Evolutionary conservation across 2,888 invertebrate genomes (phyloP), one percentile per base, ranked within the genome.

Genomic region (Diachrysia chrysitis): DNA sequence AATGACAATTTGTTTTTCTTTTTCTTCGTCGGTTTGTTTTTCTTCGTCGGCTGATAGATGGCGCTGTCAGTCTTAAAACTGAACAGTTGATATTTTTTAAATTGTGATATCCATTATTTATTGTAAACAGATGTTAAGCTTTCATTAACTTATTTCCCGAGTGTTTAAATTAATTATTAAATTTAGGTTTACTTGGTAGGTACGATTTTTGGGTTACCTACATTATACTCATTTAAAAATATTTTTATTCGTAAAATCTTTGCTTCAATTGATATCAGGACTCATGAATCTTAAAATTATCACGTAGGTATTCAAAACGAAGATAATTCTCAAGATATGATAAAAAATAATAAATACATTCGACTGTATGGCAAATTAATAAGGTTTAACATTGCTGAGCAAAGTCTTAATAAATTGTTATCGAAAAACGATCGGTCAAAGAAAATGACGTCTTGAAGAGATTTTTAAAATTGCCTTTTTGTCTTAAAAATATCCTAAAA

Each of bases 281-380:
- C 53, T 51, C 37, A 78, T 78, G 62, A 68, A 68, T 75, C 79
- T 58, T 42, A 64, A 63, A 67, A 35, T 10, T 42, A 64, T 61
- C 63, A 78, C 37, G 48, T 74, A 78, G 32, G 48, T 74, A 62
- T 62, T 23, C 54, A n/a, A n/a, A 59, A 53, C 60, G 14, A 53
- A 19, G 74, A 74, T 74, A 74, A 67, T 37, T 54, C 14, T 16
- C 14, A 16, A 37, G 74, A 75, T 75, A 75, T 46, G 16, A 25
- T 54, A 54, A 21, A 19, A 21, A 12, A 51, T 19, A 16, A 25
- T 17, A 21, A 54, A 7, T 14, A 19, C 25, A 1, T 23, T 56
- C 10, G 7, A 32, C 55, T 59, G 6, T 56, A 62, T 17, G 0
- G 61, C 55, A 42, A 12, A 21, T 21, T 0, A 7, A 7, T 74